Base-by-base conservation (phyloP, 2,888 invertebrate genomes). In the Deroplatys truncata region DNA sequence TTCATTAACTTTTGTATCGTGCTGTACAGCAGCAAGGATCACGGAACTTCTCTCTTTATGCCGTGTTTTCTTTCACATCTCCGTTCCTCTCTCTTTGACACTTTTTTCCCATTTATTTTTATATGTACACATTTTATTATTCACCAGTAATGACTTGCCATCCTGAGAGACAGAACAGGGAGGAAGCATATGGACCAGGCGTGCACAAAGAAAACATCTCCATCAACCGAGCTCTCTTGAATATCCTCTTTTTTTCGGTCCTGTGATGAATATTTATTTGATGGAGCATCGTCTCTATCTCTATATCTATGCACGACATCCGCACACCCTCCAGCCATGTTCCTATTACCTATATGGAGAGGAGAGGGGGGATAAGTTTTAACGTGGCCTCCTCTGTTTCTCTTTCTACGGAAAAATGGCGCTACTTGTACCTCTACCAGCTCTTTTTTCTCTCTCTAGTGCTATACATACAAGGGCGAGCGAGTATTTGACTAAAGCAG, bases 131-230 rank as follows among this genome's bases (percentile, higher is more conserved):
- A 89, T 90, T 89, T 89, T 89, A 89, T 90, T 88, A 90, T 90
- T 90, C 90, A 89, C 43, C 88, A 89, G 90, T 90, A 90, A 90
- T 90, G 89, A 90, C 89, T 89, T 86, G 84, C 84, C 89, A 89
- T 82, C 87, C 87, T 87, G 82, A 25, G 87, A 87, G 56, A 72
- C 56, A 72, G 56, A 72, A 72, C 56, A 25, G 56, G 87, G 83
- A 29, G 87, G 82, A 83, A 87, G 87, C 87, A 87, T 87, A 87
- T 87, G 87, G 87, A 82, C 83, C 83, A 72, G 56, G 56, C 56
- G 56, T 72, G 87, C 87, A 87, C 87, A 87, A 87, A 87, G 87
- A 87, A 87, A 72, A 72, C 56, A 72, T 72, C 56, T 72, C 56
- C 56, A 72, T 72, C 56, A 72, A 72, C 56, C 56, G 20, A 72